Evolutionary conservation across 2,888 invertebrate species (phyloP).

Genomic region (Schizotus pectinicornis): DNA sequence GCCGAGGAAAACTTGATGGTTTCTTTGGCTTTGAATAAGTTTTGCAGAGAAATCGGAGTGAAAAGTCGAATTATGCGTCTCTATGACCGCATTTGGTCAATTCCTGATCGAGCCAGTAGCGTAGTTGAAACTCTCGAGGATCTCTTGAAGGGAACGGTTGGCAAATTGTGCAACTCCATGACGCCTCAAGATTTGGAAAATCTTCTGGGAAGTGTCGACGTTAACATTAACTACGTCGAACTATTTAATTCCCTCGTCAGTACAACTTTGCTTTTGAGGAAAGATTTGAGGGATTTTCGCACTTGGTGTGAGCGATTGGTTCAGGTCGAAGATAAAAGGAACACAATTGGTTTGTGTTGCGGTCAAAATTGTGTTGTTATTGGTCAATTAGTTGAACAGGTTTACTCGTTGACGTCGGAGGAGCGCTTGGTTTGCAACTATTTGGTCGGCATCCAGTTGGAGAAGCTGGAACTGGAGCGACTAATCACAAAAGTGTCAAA

Average conservation of each 20-base stretch:
- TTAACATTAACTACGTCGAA: slow-evolving; percentile 37
- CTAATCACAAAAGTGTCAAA: slow-evolving; percentile 41
- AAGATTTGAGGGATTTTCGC: slow-evolving; percentile 43
- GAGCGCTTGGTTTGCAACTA: slow-evolving; percentile 45
- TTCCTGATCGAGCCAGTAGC: slow-evolving; percentile 29
- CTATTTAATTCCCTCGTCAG: slow-evolving; percentile 43
- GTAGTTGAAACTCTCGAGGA: slow-evolving; percentile 40
- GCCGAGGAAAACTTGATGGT: slow-evolving; percentile 46
- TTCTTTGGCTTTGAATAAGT: slow-evolving; percentile 46
- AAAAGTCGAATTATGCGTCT: slow-evolving; percentile 44
- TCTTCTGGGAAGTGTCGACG: slow-evolving; percentile 33
- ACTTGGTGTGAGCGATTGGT: slow-evolving; percentile 47
- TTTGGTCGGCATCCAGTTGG: slow-evolving; percentile 46
- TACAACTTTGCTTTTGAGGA: slow-evolving; percentile 38
- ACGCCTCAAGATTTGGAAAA: slow-evolving; percentile 30
- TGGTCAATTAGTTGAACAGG: slow-evolving; percentile 45
- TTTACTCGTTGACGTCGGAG: slow-evolving; percentile 47
- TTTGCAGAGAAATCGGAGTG: slow-evolving; percentile 43
- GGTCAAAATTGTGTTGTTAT: not conserved
- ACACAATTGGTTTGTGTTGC: slow-evolving; percentile 42
- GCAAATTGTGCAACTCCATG: slow-evolving; percentile 36
- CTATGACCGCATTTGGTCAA: slow-evolving; percentile 39
- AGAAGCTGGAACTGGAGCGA: slow-evolving; percentile 47
- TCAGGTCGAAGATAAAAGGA: slow-evolving; percentile 50
- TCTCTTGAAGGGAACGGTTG: slow-evolving; percentile 42